Evolutionary conservation across 2,797 vertebrate species (phyloP).

Genomic region (Oryzias dopingdopingensis): DNA sequence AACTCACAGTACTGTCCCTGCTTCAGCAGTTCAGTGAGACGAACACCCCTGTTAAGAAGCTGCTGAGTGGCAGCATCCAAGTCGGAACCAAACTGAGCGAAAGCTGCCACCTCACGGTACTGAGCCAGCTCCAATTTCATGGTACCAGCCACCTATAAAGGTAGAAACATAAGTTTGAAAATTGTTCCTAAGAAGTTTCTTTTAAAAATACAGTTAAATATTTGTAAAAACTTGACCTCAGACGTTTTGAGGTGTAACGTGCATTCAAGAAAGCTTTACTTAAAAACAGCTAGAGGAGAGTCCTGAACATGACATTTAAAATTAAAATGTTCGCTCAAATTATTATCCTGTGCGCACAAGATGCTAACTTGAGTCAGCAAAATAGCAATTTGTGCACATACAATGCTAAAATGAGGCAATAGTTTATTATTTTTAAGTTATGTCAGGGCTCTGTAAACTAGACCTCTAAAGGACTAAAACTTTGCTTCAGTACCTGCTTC

Average conservation of each 20-base stretch:
- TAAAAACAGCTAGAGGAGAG: neutral
- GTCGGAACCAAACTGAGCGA: constrained; percentile 96
- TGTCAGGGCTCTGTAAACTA: too few species aligned
- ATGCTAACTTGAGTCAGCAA: too few species aligned
- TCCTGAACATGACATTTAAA: neutral
- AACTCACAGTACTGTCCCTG: constrained; percentile 93
- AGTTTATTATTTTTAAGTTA: too few species aligned
- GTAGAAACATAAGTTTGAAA: neutral
- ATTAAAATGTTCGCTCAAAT: neutral
- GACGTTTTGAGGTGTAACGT: neutral
- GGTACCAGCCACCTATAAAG: constrained; percentile 91
- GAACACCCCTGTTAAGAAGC: constrained; percentile 94
- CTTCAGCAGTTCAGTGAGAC: constrained; percentile 95
- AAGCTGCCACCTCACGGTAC: constrained; percentile 96
- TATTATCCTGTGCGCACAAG: too few species aligned
- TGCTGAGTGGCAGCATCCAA: constrained; percentile 97
- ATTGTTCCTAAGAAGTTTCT: too few species aligned
- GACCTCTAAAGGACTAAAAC: too few species aligned
- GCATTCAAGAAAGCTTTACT: too few species aligned
- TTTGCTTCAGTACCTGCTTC: constrained; percentile 86
- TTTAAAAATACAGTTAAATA: too few species aligned
- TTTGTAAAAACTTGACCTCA: too few species aligned
- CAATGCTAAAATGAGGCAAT: too few species aligned
- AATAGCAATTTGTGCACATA: too few species aligned
- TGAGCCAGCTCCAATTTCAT: constrained; percentile 98